phyloP scores from a whole-genome alignment of 2,113 vertebrate species.

The Sinocyclocheilus grahami region DNA sequence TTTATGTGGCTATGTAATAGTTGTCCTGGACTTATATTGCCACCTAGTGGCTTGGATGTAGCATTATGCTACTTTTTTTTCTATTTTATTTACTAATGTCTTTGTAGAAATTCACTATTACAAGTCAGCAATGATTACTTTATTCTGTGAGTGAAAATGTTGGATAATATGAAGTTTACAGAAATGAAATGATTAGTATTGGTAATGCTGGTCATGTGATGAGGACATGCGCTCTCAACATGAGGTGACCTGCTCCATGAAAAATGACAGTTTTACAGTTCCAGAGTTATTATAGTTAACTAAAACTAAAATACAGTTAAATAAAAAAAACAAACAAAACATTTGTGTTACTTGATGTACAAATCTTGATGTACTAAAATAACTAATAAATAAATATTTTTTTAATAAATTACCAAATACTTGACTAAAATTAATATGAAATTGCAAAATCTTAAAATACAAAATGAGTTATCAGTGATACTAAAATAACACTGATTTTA shows the following conservation, averaged over 20 bases:
- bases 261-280: too few species aligned
- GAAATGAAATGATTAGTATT: not conserved
- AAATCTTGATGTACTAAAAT: too few species aligned
- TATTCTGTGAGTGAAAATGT: not conserved
- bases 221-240: not conserved
- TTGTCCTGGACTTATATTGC: not conserved
- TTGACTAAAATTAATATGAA: not conserved
- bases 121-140: not conserved
- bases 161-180: not conserved
- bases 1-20: not conserved
- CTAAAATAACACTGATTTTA: not conserved
- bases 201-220: not conserved
- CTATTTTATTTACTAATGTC: not conserved
- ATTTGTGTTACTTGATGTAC: too few species aligned
- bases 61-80: not conserved
- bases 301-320: too few species aligned
- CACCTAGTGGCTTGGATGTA: not conserved
- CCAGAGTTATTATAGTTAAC: too few species aligned
- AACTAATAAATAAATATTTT: too few species aligned
- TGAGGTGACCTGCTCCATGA: too few species aligned
- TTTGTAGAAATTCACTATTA: not conserved
- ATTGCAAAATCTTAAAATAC: not conserved
- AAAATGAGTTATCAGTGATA: not conserved
- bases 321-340: too few species aligned
- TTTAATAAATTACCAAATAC: too few species aligned